phyloP scores from a whole-genome alignment of 1,140 invertebrate genomes.

The Aethina tumida region DNA sequence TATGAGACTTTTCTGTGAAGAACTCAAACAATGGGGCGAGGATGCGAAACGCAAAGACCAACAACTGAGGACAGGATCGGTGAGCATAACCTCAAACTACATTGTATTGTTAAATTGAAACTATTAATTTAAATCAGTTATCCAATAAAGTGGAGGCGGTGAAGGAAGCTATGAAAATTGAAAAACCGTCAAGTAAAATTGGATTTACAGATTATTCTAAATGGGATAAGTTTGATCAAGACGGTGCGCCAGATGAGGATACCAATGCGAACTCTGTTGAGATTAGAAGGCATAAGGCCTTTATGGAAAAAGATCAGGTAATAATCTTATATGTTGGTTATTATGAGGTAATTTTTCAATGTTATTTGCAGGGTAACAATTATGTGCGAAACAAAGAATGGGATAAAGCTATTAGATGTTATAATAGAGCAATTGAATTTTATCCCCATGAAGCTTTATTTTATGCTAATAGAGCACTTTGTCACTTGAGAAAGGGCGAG shows the following conservation, averaged over 20 bases:
- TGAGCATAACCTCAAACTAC: constrained; percentile 5
- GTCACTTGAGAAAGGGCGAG: constrained; percentile 75
- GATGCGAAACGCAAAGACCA: constrained; percentile 75
- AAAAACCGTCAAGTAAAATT: constrained; percentile 37
- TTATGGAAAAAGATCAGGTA: constrained; percentile 52
- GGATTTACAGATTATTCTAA: constrained; percentile 53
- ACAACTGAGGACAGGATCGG: constrained; percentile 7
- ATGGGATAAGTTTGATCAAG: constrained; percentile 78
- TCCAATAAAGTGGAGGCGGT: neutral
- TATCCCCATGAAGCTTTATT: constrained; percentile 72
- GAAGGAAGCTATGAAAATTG: constrained; percentile 42
- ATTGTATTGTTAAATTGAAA: constrained; percentile 37
- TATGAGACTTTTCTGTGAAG: constrained; percentile 59
- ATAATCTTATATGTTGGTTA: constrained; percentile 17
- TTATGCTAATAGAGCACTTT: constrained; percentile 81
- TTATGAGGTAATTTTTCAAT: constrained; percentile 11
- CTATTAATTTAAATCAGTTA: neutral
- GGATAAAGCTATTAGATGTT: constrained; percentile 68
- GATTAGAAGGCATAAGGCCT: constrained; percentile 42
- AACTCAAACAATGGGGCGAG: constrained; percentile 72
- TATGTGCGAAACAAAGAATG: constrained; percentile 70
- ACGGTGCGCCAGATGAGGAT: constrained; percentile 54
- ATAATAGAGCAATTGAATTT: constrained; percentile 65
- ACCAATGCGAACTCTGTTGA: constrained; percentile 40
- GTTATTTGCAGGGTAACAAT: constrained; percentile 61